A percentile compares a stretch with the other conserved stretches of the same genome.
Conservation (phyloP, 2,888 invertebrate genomes). For the Polyploca ridens region DNA sequence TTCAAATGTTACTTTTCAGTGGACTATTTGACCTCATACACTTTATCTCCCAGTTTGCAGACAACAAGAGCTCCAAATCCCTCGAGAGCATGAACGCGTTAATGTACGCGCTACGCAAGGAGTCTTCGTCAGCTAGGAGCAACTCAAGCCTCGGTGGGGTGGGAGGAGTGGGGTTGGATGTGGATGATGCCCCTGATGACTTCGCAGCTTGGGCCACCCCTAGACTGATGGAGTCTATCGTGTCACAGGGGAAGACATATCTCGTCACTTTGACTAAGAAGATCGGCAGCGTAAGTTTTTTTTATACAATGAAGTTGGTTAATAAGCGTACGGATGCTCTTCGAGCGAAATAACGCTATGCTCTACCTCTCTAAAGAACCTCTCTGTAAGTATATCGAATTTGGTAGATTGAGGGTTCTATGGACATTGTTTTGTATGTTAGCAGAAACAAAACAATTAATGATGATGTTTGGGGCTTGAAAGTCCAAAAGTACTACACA, state of each 20-base stretch:
- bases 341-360: too few relatives aligned
- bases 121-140: conserved; percentile 36
- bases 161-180: conserved; percentile 24
- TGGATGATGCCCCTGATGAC: conserved; percentile 47
- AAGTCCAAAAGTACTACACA: too few relatives aligned
- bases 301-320: background rate
- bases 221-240: conserved; percentile 75
- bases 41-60: conserved; percentile 47
- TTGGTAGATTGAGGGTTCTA: too few relatives aligned
- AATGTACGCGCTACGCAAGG: conserved; percentile 54
- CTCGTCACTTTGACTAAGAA: conserved; percentile 73
- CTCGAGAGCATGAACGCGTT: conserved; percentile 63
- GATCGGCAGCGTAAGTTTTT: conserved; percentile 71
- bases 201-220: conserved; percentile 54
- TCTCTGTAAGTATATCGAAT: conserved; percentile 41
- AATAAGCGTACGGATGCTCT: background rate
- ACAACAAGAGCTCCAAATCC: conserved; percentile 65
- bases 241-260: conserved; percentile 74
- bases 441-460: too few relatives aligned
- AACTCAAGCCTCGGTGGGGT: conserved; percentile 22
- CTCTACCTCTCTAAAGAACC: too few relatives aligned
- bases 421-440: too few relatives aligned
- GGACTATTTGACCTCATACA: too few relatives aligned
- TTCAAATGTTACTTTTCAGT: too few relatives aligned
- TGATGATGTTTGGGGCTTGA: too few relatives aligned